These are phyloP conservation scores for Rhabdomys dilectus DNA, from an alignment of 2,113 vertebrate species.

Conservation along the genomic window DNA sequence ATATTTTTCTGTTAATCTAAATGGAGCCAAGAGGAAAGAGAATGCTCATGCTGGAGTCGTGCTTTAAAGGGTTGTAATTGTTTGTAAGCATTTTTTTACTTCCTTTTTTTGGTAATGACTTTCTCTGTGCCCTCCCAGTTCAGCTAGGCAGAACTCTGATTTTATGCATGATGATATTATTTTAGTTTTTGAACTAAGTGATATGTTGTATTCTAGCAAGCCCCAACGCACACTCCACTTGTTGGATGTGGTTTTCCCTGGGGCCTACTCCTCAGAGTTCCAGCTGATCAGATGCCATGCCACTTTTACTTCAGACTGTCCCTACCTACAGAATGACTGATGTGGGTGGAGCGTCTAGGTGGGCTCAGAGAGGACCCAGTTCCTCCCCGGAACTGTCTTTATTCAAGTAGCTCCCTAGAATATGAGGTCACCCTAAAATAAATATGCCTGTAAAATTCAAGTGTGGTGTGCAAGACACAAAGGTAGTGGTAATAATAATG, in stretches of 20 bases:
- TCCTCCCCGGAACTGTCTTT: neutral
- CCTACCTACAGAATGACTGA: neutral
- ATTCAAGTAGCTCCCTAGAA: neutral
- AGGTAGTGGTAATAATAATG: neutral
- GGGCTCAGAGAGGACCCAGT: neutral
- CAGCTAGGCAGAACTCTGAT: neutral
- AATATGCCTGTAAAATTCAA: neutral
- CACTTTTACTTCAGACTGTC: neutral
- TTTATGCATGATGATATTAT: neutral
- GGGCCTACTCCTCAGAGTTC: slow-evolving; percentile 23
- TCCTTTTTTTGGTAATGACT: neutral
- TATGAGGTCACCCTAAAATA: neutral
- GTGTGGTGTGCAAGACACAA: neutral
- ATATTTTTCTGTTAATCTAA: neutral
- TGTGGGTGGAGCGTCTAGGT: neutral
- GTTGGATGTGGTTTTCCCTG: neutral
- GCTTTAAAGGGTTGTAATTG: neutral
- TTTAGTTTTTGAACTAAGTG: neutral
- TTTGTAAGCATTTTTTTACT: slow-evolving; percentile 24
- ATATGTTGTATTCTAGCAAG: neutral
- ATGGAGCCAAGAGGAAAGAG: neutral
- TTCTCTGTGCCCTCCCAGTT: neutral
- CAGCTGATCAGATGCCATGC: neutral
- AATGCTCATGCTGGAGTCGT: neutral
- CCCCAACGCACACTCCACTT: fast-evolving